phyloP scores from a whole-genome alignment of 2,888 invertebrate genomes.

The Aphodius granarius region DNA sequence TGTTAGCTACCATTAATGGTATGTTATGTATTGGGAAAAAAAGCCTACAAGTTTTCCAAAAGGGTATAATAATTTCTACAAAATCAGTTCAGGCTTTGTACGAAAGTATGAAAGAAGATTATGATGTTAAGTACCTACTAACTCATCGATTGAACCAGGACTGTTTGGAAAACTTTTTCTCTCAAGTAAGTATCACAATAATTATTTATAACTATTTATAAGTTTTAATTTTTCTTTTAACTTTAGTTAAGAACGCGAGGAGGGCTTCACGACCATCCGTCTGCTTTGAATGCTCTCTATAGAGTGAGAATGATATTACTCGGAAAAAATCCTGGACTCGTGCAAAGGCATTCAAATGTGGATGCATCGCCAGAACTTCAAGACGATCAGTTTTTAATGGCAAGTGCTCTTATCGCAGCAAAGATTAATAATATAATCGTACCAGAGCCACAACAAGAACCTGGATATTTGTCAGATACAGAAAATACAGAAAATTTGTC shows the following conservation, averaged over 20 bases:
- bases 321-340: conserved; percentile 30
- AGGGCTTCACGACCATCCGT: conserved; percentile 33
- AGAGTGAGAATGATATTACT: conserved; percentile 30
- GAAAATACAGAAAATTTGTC: too few relatives aligned
- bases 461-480: too few relatives aligned
- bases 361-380: conserved; percentile 7
- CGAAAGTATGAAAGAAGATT: conserved; percentile 24
- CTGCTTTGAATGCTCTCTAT: conserved; percentile 30
- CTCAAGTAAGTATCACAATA: conserved; percentile 7
- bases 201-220: neutral
- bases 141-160: conserved; percentile 32
- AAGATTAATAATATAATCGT: conserved; percentile 14
- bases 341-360: conserved; percentile 22
- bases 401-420: conserved; percentile 19
- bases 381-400: conserved; percentile 26
- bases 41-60: conserved; percentile 30
- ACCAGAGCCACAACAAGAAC: neutral
- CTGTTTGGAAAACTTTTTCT: conserved; percentile 30
- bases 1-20: conserved; percentile 19
- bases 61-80: conserved; percentile 29
- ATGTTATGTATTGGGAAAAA: conserved; percentile 27
- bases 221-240: conserved; percentile 19
- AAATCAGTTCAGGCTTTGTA: conserved; percentile 26
- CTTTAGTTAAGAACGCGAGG: conserved; percentile 31
- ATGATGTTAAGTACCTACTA: conserved; percentile 24